phyloP scores from a whole-genome alignment of 2,113 vertebrate genomes.

The Anthoscopus minutus region DNA sequence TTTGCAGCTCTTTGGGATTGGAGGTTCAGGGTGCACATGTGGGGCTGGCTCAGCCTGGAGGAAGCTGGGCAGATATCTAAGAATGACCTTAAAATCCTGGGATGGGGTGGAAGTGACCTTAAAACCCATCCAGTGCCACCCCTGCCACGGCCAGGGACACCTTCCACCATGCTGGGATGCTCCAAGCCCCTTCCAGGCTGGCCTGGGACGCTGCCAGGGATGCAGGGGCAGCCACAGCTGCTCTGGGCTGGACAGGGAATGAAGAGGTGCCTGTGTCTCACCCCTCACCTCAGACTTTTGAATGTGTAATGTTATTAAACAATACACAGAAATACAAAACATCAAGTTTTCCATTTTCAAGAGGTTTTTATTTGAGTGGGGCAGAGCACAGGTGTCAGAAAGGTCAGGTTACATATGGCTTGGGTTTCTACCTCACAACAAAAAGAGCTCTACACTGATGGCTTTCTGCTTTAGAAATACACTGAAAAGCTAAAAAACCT shows the following conservation, averaged over 20 bases:
- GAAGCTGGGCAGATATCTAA: neutral
- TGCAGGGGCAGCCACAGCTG: neutral
- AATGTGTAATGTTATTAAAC: neutral
- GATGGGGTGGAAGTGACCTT: neutral
- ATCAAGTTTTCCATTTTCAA: neutral
- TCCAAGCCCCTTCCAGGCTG: neutral
- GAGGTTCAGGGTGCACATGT: neutral
- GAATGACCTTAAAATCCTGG: neutral
- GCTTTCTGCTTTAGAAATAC: neutral
- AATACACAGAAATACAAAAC: neutral
- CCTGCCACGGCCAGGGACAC: neutral
- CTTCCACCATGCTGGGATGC: neutral
- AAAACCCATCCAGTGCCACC: neutral
- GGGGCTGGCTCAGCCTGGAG: no score
- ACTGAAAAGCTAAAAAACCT: neutral
- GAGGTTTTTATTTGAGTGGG: neutral
- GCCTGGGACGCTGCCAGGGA: neutral
- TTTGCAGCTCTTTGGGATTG: accelerated
- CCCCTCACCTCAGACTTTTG: neutral
- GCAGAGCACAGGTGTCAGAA: neutral
- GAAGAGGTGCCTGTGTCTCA: neutral
- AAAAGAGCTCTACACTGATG: neutral
- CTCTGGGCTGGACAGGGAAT: neutral
- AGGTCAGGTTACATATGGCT: neutral
- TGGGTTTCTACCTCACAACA: neutral